These are phyloP conservation scores for Orchesella cincta DNA, from an alignment of 1,140 invertebrate genomes.

Conservation along the genomic window DNA sequence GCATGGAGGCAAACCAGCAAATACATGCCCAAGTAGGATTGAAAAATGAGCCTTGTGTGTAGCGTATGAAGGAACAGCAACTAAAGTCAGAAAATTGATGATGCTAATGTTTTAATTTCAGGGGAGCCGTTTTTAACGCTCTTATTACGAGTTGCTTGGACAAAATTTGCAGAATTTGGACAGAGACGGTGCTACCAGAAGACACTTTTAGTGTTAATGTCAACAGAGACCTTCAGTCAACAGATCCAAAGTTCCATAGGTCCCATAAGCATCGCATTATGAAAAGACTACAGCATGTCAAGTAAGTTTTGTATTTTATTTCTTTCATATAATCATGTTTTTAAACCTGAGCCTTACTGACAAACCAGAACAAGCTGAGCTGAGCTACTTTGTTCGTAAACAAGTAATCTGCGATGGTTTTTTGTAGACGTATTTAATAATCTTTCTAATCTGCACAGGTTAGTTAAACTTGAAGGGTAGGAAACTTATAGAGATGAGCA, in stretches of 20 bases:
- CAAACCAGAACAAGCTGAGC: too few species aligned
- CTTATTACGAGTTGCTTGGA: slow-evolving; percentile 96
- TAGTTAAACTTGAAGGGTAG: too few species aligned
- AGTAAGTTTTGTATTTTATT: slow-evolving; percentile 63
- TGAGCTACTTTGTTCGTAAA: too few species aligned
- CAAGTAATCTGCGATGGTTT: too few species aligned
- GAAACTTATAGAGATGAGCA: too few species aligned
- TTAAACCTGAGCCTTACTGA: too few species aligned
- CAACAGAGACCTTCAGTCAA: slow-evolving; percentile 74
- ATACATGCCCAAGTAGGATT: slow-evolving; percentile 92
- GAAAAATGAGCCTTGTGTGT: slow-evolving; percentile 1
- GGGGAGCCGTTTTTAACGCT: slow-evolving; percentile 95
- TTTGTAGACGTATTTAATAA: too few species aligned
- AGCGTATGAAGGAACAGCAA: too few species aligned
- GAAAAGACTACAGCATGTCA: slow-evolving; percentile 94
- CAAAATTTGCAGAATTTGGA: slow-evolving; percentile 98
- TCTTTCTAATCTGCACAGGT: too few species aligned
- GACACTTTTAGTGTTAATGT: slow-evolving; percentile 83
- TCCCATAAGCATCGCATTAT: slow-evolving; percentile 91
- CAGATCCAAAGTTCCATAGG: slow-evolving; percentile 81
- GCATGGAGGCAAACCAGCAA: slow-evolving; percentile 98
- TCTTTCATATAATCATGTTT: too few species aligned
- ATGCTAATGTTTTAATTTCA: slow-evolving; percentile 56
- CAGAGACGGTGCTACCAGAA: slow-evolving; percentile 93
- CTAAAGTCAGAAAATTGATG: too few species aligned